A percentile compares a stretch with the other conserved stretches of the same genome.
Conservation (phyloP, 2,888 invertebrate species). For the Myopa testacea region DNA sequence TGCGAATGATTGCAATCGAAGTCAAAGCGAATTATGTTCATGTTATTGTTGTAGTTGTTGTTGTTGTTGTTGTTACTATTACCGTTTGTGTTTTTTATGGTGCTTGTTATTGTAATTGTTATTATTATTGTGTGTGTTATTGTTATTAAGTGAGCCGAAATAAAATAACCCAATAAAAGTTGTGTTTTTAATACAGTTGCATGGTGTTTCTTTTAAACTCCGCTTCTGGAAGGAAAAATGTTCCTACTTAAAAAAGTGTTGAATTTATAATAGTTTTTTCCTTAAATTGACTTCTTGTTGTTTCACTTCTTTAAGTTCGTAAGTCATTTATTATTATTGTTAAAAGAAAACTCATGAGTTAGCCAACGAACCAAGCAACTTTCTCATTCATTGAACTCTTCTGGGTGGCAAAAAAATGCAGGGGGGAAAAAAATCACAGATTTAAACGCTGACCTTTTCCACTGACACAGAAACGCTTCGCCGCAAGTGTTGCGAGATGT, state of each 20-base stretch:
- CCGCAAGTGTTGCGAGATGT: background rate
- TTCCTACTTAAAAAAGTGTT: too few species aligned
- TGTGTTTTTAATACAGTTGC: too few species aligned
- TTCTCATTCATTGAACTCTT: slow-evolving; percentile 18
- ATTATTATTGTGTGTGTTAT: background rate
- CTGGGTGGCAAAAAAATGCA: background rate
- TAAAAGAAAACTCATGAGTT: background rate
- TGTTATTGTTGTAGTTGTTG: background rate
- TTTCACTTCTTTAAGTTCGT: background rate
- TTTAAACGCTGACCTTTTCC: slow-evolving; percentile 19
- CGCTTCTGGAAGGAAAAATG: too few species aligned
- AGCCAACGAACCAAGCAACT: background rate
- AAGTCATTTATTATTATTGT: background rate
- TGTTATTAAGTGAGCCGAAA: background rate
- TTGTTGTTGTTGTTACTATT: background rate
- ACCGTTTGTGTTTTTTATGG: background rate
- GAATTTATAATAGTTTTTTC: too few species aligned
- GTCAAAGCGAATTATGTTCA: background rate
- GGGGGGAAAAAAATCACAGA: too few species aligned
- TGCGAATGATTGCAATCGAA: background rate
- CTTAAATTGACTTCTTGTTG: background rate
- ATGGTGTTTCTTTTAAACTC: too few species aligned
- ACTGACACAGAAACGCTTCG: slow-evolving; percentile 20
- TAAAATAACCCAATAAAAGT: too few species aligned
- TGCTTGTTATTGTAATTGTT: background rate